Evolutionary conservation across 2,797 vertebrate genomes (phyloP), one percentile per base, ranked within the genome.

Genomic region (Ceryle rudis): DNA sequence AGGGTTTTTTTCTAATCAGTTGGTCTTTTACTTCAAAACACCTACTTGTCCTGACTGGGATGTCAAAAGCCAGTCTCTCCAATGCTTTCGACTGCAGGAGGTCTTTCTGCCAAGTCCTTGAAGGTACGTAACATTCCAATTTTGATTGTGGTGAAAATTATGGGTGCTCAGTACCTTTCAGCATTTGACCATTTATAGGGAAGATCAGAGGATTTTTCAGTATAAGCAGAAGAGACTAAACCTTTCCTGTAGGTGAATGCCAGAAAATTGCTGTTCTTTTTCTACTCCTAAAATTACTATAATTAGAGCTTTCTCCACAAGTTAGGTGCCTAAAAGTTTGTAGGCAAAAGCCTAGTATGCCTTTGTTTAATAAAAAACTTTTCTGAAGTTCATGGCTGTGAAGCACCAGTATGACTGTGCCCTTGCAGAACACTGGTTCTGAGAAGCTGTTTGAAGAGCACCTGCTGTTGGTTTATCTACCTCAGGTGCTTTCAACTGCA

Each of bases 101-200:
- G 46, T 44, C 20, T 81, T 90, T 87, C 78, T 85, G 44, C 14
- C 21, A 73, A 87, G 51, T 81, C 52, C 58, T 78, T 67, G 47
- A 91, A 69, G 9, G 14, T 44, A 80, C 11, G 2, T 31, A 47
- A 33, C 20, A 55, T 77, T 87, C 52, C 83, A 57, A 74, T 35
- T 49, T 28, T 91, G 95, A 95, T 88, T 96, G 66, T 62, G 75
- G 19, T 12, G 28, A 90, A 93, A 94, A 92, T 93, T 74, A 47
- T 0, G 1, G 23, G 5, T 10, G 22, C 42, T 90, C 31, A 69
- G 94, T 37, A 81, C 39, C 10, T 75, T 88, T 84, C 81, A 93
- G 42, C 47, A 73, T 81, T 37, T 86, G 39, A 62, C 46, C 25
- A 88, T 91, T 66, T 65, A 1, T 14, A 37, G 26, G 42, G 51